Conservation (phyloP, 2,888 invertebrate genomes). For the Anagyrus pseudococci region DNA sequence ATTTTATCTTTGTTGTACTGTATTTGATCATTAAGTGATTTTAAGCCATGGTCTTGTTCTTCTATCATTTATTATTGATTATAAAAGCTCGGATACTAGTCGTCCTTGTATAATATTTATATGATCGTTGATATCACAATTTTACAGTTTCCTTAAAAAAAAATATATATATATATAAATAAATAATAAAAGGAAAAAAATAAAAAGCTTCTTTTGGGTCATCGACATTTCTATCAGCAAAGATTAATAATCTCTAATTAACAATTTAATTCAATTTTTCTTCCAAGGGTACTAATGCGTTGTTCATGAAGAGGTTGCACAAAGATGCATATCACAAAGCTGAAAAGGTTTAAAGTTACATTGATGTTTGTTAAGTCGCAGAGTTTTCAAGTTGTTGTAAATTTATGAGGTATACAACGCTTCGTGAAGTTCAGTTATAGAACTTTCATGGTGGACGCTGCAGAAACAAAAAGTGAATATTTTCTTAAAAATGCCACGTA, state of each 20-base stretch:
- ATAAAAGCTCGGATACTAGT: constrained; percentile 38
- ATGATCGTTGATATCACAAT: constrained; percentile 30
- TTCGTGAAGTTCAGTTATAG: constrained; percentile 31
- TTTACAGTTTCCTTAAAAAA: too few relatives aligned
- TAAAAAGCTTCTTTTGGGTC: constrained; percentile 22
- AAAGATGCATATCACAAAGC: constrained; percentile 35
- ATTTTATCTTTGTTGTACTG: too few relatives aligned
- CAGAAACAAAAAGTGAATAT: constrained; percentile 23
- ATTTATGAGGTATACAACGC: constrained; percentile 28
- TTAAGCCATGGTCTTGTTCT: too few relatives aligned
- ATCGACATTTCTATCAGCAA: constrained; percentile 28
- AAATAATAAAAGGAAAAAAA: constrained; percentile 14
- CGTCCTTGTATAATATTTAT: constrained; percentile 40
- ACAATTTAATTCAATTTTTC: constrained; percentile 19
- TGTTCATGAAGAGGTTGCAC: constrained; percentile 24
- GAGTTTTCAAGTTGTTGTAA: constrained; percentile 36
- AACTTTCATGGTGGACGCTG: constrained; percentile 16
- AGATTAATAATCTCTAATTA: constrained; percentile 20
- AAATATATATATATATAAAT: constrained; percentile 17
- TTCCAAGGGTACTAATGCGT: constrained; percentile 28
- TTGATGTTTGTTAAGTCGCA: constrained; percentile 36
- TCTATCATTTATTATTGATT: constrained; percentile 27
- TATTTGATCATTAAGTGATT: too few relatives aligned
- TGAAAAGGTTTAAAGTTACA: constrained; percentile 23
- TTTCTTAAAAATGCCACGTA: constrained; percentile 34